phyloP scores from a whole-genome alignment of 1,140 invertebrate species.

The Cyclargus thomasi region DNA sequence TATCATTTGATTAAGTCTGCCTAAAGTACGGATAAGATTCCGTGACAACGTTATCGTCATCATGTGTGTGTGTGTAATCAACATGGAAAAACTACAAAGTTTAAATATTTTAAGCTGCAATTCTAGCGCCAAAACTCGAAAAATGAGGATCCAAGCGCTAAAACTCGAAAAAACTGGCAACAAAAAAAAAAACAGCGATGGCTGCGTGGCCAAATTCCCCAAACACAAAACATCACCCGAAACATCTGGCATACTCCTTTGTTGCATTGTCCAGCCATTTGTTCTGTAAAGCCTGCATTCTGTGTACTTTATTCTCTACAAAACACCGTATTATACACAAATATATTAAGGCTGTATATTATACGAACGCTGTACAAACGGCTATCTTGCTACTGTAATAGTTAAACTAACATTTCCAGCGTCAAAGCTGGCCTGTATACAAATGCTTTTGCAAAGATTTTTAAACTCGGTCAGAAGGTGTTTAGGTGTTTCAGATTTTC shows the following conservation, averaged over 20 bases:
- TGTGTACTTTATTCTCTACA: constrained; percentile 5
- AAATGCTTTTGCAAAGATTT: neutral
- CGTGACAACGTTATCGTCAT: no score
- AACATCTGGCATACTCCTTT: constrained; percentile 6
- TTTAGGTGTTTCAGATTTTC: neutral
- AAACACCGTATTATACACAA: constrained; percentile 6
- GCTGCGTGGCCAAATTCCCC: neutral
- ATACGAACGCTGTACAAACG: neutral
- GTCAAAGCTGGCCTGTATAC: neutral
- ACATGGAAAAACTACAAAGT: no score
- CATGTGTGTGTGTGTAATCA: no score
- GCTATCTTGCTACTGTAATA: neutral
- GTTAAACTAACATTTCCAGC: neutral
- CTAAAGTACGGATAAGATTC: no score
- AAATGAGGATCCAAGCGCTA: no score
- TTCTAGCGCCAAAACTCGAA: no score
- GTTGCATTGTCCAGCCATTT: constrained; percentile 7
- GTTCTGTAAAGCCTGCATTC: constrained; percentile 8
- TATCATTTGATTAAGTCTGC: no score
- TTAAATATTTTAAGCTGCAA: no score
- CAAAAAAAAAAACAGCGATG: neutral
- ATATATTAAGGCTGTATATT: constrained; percentile 4
- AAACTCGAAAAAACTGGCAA: neutral
- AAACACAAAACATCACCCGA: neutral
- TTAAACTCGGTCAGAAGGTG: neutral